Evolutionary conservation across 2,888 invertebrate genomes (phyloP), one percentile per base, ranked within the genome.

Genomic region (Hybos culiciformis): DNA sequence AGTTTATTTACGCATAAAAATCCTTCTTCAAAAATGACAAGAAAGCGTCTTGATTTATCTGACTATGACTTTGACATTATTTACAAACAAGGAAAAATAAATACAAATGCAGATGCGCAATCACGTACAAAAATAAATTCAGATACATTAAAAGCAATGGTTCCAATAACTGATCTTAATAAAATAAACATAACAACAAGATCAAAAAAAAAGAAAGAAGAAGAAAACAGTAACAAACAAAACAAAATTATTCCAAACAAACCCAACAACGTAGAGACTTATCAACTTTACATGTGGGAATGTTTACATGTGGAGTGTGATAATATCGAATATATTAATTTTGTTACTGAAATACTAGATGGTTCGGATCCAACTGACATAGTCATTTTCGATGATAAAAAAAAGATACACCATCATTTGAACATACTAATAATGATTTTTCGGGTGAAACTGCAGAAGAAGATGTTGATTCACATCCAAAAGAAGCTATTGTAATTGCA

Each of bases 101-200:
- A 40, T 12, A 40, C 32, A 21, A 40, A 40, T 32, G 32, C 31
- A 18, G 32, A 40, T n/a, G 40, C 39, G 3, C 17, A 21, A 9
- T 38, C 39, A 31, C 6, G 26, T 18, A 43, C 34, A 33, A 33
- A 31, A n/a, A 33, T 39, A 24, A 33, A 38, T 31, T 18, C 34
- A 14, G 26, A 43, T 18, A 12, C 19, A 14, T 19, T n/a, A n/a
- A n/a, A n/a, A n/a, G n/a, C n/a, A n/a, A n/a, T n/a, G n/a, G n/a
- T n/a, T n/a, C n/a, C n/a, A n/a, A n/a, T n/a, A n/a, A n/a, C n/a
- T n/a, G n/a, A n/a, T n/a, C n/a, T n/a, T n/a, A n/a, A n/a, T n/a
- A n/a, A n/a, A n/a, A n/a, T n/a, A n/a, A n/a, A n/a, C n/a, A n/a
- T n/a, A n/a, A n/a, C n/a, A n/a, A n/a, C n/a, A n/a, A n/a, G n/a